Base-by-base conservation (phyloP, 1,140 invertebrate species). In the Wiebesia pumilae region DNA sequence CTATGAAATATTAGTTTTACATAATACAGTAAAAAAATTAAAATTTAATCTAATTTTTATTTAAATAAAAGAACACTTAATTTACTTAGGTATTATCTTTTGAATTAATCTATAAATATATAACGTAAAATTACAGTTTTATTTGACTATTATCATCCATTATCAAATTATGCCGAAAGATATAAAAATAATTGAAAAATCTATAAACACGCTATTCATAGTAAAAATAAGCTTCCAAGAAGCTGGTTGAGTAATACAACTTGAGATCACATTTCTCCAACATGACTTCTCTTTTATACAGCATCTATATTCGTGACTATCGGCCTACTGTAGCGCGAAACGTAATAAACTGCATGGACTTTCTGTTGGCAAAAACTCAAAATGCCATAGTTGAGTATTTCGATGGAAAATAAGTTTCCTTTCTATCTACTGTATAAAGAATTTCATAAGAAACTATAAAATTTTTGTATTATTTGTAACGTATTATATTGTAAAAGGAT, bases 251-350 rank as follows among this genome's bases (percentile, higher is more conserved):
- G 69, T 71, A 82, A 82, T 67, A 51, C 69, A 54, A 86, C 83
- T 83, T 58, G 65, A 75, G 86, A 58, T 80, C 86, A 83, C 81
- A 58, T 83, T 67, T 83, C 86, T 87, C 81, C 33, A 47, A 83
- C 62, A 80, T 78, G 3, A 38, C 81, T 69, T n/a, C 73, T 83
- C 80, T 78, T 81, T 83, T 81, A 51, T 69, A 43, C 24, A 40
- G 16, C 71, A 73, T 83, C 62, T 87, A 87, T 83, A 87, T 86
- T 83, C 80, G 80, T 77, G 35, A 67, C 30, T 62, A 33, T 54
- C 30, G 43, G 62, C 9, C 12, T 71, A 33, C 43, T 65, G 65
- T 54, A 51, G 51, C 30, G 33, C 33, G 77, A 58, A 75, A 86
- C n/a, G 16, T 30, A 38, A 65, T 54, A 78, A 84, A 84, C 54